phyloP scores from a whole-genome alignment of 1,140 invertebrate genomes.

The Polypedilum vanderplanki region DNA sequence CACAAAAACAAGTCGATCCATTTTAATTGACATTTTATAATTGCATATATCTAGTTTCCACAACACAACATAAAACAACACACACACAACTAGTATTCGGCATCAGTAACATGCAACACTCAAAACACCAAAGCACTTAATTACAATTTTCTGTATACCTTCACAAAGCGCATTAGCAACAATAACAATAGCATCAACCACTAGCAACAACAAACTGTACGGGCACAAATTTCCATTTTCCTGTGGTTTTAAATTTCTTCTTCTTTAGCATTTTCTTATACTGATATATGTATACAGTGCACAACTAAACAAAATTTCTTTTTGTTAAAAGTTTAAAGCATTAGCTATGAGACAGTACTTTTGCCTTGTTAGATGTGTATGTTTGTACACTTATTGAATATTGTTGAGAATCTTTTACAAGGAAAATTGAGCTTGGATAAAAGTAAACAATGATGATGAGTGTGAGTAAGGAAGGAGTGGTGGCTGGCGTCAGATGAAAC shows the following conservation, averaged over 20 bases:
- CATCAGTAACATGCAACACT: conserved; percentile 16
- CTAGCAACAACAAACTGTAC: neutral
- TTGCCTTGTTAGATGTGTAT: too few species aligned
- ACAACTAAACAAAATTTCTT: neutral
- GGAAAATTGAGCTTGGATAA: too few species aligned
- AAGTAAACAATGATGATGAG: too few species aligned
- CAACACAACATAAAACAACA: neutral
- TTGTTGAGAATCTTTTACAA: too few species aligned
- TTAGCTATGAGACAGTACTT: too few species aligned
- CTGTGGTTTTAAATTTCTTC: conserved; percentile 8
- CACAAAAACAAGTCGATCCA: conserved; percentile 23
- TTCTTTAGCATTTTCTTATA: neutral
- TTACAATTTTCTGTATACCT: neutral
- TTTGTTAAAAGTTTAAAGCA: too few species aligned
- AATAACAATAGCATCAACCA: neutral
- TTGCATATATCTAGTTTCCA: conserved; percentile 22
- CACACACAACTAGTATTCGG: neutral
- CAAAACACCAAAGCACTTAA: conserved; percentile 24
- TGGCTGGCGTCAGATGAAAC: neutral
- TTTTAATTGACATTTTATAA: conserved; percentile 28
- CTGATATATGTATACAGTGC: conserved; percentile 1
- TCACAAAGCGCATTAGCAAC: neutral
- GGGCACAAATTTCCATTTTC: neutral
- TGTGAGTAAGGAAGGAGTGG: too few species aligned
- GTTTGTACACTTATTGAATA: too few species aligned